These are phyloP conservation scores for Hylia prasina DNA, from an alignment of 2,113 vertebrate genomes.

Conservation along the genomic window DNA sequence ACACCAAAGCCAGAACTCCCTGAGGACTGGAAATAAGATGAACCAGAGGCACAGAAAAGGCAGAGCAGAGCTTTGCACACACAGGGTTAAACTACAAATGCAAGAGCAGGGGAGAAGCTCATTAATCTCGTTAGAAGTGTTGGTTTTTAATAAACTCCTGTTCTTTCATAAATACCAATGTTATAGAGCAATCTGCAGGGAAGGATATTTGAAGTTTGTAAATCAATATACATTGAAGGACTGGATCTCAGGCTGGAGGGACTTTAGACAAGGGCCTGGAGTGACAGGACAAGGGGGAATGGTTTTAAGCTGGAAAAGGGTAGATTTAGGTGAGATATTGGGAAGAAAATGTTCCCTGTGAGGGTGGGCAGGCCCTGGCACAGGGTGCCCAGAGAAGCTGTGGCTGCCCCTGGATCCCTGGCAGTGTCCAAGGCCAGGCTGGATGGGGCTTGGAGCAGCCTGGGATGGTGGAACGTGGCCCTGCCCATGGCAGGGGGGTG, in stretches of 20 bases:
- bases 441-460: fast-evolving
- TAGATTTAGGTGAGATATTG: not conserved
- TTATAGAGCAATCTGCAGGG: not conserved
- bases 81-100: not conserved
- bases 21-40: not conserved
- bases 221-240: not conserved
- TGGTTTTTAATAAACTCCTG: not conserved
- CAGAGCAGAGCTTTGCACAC: not conserved
- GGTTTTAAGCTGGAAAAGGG: not conserved
- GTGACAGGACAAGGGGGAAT: not conserved
- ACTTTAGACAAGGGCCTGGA: not conserved
- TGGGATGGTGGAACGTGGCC: fast-evolving
- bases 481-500: not conserved
- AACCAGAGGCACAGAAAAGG: not conserved
- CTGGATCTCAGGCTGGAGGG: not conserved
- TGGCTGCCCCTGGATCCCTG: not conserved
- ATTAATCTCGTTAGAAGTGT: conserved; percentile 2
- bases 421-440: not conserved
- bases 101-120: not conserved
- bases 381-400: not conserved
- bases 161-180: not conserved
- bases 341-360: not conserved
- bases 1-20: not conserved
- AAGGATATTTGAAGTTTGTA: not conserved
- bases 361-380: not conserved